Base-by-base conservation (phyloP, 92 coral and sea anemone genomes). In the Porites lobata region DNA sequence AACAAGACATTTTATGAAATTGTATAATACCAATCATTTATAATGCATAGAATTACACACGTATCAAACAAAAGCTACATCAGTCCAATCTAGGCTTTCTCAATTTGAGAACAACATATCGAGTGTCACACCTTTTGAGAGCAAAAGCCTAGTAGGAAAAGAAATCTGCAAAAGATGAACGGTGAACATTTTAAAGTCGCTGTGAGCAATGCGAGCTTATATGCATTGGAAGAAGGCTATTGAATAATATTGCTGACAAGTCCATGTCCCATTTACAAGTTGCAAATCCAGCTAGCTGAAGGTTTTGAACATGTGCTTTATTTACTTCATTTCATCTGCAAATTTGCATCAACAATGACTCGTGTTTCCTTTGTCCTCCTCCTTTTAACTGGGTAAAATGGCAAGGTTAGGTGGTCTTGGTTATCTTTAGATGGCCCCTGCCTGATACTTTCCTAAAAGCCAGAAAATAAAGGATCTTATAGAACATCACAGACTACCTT, bases 391-490 rank as follows among this genome's bases (percentile, higher is more conserved):
- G 22, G 38, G 17, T 50, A 15, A 29, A 57, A 13, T 21, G 21
- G 51, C 69, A 78, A 90, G 76, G 61, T 83, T 29, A 90, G 24
- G 81, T 83, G 90, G 66, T 79, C 94, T 87, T 94, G 83, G 29
- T 87, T 75, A 82, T 82, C 87, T 62, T 80, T 85, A 53, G 87
- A 94, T 32, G 91, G 94, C 72, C 76, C 76, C 50, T 82, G 75
- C 91, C 91, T 90, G 91, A 92, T 86, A 32, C 87, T 85, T 32
- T 88, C 96, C 98, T 92, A 75, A 75, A 84, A 90, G 84, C 70
- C 64, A 68, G 85, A 73, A 89, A 71, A 58, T 73, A 83, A 6
- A 51, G 69, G 70, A 56, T 81, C 50, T 26, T 20, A 57, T 58
- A 75, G 19, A 56, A 56, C 79, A 38, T 11, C 22, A 47, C 43